Conservation (phyloP, 2,797 vertebrate species). For the Danio jaintianensis region DNA sequence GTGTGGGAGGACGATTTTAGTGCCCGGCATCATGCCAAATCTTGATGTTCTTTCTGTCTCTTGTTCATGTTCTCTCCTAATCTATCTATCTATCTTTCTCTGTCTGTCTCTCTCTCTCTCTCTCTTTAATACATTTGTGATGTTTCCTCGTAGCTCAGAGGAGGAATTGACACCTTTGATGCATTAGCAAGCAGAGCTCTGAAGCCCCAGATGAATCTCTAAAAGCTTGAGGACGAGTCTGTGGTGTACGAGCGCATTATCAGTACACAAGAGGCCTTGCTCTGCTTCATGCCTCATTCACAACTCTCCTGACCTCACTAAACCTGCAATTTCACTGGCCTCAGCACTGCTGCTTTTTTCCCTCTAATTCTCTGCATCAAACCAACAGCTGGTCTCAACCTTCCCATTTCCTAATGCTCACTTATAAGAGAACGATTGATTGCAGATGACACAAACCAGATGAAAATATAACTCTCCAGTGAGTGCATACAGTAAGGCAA, state of each 20-base stretch:
- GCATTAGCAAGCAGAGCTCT: conserved; percentile 52
- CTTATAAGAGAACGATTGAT: not conserved
- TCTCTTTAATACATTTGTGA: conserved; percentile 54
- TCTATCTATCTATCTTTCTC: not conserved
- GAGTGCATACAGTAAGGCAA: not conserved
- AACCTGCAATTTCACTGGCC: conserved; percentile 42
- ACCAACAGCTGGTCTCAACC: not conserved
- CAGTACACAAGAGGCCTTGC: conserved; percentile 19
- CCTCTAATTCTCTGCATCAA: conserved; percentile 8
- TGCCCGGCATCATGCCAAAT: conserved; percentile 30
- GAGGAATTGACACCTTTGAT: conserved; percentile 55
- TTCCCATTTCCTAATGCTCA: not conserved
- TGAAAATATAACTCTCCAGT: conserved; percentile 12
- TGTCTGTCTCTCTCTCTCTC: not conserved
- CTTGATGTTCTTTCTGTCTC: conserved; percentile 28
- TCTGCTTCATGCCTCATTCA: conserved; percentile 6
- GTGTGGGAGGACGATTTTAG: conserved; percentile 37
- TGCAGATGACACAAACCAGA: conserved; percentile 7
- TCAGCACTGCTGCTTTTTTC: conserved; percentile 7
- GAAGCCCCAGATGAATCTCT: conserved; percentile 52
- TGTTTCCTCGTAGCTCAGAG: conserved; percentile 52
- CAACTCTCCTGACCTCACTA: conserved; percentile 36
- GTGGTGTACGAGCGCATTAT: conserved; percentile 39
- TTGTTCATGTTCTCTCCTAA: not conserved
- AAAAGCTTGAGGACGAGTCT: conserved; percentile 44